Base-by-base conservation (phyloP, 2,888 invertebrate genomes). In the Drosophila melanosoma region DNA sequence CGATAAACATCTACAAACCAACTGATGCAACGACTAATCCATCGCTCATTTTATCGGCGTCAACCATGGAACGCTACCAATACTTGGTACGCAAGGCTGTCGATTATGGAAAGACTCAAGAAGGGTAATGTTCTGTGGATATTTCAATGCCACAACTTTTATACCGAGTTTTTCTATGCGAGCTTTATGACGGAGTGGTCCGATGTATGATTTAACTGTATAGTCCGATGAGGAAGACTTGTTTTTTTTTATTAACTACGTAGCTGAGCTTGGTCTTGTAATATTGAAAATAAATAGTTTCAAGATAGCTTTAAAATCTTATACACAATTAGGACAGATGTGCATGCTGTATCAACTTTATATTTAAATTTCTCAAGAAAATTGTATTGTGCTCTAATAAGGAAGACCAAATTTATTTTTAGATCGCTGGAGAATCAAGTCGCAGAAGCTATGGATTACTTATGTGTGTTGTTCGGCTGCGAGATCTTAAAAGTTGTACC, bases 1-100 rank as follows among this genome's bases (percentile, higher is more conserved):
- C 98, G 12, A 99, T 99, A 96, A 97, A 98, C 93, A 96, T 97
- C 84, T 99, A 98, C 93, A 97, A 98, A 93, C 99, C 99, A 4
- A 99, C 98, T 1, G 99, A 99, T 96, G 99, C 99, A 42, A 99
- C 99, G 3, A 99, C 99, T 60, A 99, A 99, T 93, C 99, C 99
- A 6, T 99, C 99, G 8, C 94, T 99, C 61, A 99, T 99, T 82
- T 94, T 99, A 83, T 97, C 97, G 61, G 99, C 99, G 1, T 97
- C 99, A 35, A 96, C 95, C 86, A 97, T 99, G 95, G 96, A 97
- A n/a, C 97, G 98, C 91, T 99, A 99, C 93, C 95, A 97, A 90
- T 95, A 96, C 80, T 94, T 99, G 59, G 95, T 99, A 67, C 96
- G 97, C 79, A 96, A 98, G n/a, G 99, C 99, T 61, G 95, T 99